A percentile compares a stretch with the other conserved stretches of the same genome.
Evolutionary conservation across 1,140 invertebrate genomes (phyloP).

Genomic region (Drosophila kohkoa): DNA sequence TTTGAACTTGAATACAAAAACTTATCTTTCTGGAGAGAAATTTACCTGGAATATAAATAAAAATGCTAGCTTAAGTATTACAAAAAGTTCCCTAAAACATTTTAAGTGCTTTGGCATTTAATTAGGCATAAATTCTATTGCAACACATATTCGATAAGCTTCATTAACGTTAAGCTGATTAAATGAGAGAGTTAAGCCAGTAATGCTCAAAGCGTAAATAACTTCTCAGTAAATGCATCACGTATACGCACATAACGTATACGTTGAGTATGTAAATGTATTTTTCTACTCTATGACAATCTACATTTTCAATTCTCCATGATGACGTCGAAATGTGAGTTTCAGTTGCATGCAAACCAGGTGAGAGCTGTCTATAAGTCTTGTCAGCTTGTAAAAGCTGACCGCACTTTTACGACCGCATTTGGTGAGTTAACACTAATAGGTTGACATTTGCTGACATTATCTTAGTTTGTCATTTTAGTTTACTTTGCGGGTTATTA

Average conservation of each 20-base stretch:
- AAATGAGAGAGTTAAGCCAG: no score
- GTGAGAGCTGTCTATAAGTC: constrained; percentile 51
- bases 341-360: constrained; percentile 4
- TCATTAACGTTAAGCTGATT: no score
- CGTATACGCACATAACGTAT: neutral
- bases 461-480: neutral
- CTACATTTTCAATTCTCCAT: neutral
- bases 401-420: constrained; percentile 67
- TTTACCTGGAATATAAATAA: no score
- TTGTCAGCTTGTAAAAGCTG: constrained; percentile 17
- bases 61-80: no score
- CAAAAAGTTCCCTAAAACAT: no score
- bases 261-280: neutral
- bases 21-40: no score
- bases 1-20: no score
- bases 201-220: no score
- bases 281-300: neutral
- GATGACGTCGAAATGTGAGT: constrained; percentile 17
- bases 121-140: no score
- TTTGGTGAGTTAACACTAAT: constrained; percentile 54
- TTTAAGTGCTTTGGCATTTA: no score
- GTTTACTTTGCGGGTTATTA: neutral
- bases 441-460: constrained; percentile 15
- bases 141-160: no score
- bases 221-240: no score